Percentiles rank a stretch among this genome's conserved stretches.
phyloP scores from a whole-genome alignment of 2,888 invertebrate species.

The Nebria brevicollis region DNA sequence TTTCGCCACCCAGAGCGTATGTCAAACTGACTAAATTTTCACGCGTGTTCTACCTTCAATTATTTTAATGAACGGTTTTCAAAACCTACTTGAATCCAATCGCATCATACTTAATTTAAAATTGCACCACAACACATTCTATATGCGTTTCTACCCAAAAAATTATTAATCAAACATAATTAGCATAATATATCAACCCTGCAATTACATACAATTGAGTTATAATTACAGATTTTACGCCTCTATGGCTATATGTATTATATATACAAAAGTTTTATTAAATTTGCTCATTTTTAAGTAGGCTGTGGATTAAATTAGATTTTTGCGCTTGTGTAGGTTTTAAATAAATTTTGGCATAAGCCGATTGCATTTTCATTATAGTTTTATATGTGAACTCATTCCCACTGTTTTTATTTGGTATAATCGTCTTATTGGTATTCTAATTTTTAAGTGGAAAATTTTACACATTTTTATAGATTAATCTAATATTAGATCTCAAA shows the following conservation, averaged over 20 bases:
- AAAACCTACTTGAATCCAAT: neutral
- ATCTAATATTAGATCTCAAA: no score
- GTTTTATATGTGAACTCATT: neutral
- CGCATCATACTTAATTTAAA: neutral
- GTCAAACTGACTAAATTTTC: constrained; percentile 27
- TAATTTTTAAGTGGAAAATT: neutral
- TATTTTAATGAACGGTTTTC: constrained; percentile 32
- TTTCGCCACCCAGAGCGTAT: constrained; percentile 19
- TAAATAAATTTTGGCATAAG: neutral
- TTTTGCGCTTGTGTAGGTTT: neutral
- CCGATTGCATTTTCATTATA: neutral
- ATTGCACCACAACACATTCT: neutral
- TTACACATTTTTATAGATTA: neutral
- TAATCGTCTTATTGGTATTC: neutral
- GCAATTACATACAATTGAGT: neutral
- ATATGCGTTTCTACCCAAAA: constrained; percentile 2
- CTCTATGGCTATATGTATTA: neutral
- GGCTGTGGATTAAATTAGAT: neutral
- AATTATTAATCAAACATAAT: neutral
- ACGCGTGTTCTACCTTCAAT: constrained; percentile 14
- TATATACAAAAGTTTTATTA: no score
- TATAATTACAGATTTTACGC: neutral
- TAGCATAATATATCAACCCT: neutral
- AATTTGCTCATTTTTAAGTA: neutral
- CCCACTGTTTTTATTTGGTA: neutral